These are phyloP conservation scores for Threskiornis aethiopicus DNA, from an alignment of 2,797 vertebrate genomes.

Conservation along the genomic window DNA sequence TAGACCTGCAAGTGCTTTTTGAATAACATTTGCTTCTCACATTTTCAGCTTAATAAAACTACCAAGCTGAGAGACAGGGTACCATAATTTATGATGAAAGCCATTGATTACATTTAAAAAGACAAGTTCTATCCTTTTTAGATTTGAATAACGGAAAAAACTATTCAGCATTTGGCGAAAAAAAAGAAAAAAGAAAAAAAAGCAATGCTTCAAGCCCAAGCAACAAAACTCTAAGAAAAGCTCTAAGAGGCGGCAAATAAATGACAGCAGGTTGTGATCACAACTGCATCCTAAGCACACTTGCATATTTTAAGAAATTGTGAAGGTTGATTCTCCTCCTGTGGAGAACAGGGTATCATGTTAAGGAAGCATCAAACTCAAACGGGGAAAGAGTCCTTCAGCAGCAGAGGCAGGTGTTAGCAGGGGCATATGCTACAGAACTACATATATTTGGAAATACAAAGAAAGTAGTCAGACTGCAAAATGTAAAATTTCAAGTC, in stretches of 20 bases:
- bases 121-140: neutral
- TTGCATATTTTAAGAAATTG: neutral
- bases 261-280: neutral
- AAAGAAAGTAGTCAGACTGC: neutral
- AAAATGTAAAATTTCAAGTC: neutral
- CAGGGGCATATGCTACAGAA: neutral
- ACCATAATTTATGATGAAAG: neutral
- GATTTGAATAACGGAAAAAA: neutral
- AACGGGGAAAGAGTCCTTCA: neutral
- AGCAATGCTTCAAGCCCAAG: neutral
- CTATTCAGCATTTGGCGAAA: accelerated
- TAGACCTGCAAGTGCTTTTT: neutral
- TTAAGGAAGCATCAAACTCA: neutral
- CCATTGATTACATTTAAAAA: neutral
- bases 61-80: neutral
- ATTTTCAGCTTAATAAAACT: neutral
- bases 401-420: neutral
- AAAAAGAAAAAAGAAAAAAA: no score
- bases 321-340: neutral
- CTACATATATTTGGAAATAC: neutral
- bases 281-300: neutral
- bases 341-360: neutral
- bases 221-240: neutral
- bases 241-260: neutral
- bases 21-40: neutral